phyloP scores from a whole-genome alignment of 2,113 vertebrate genomes.

The Hipposideros armiger region DNA sequence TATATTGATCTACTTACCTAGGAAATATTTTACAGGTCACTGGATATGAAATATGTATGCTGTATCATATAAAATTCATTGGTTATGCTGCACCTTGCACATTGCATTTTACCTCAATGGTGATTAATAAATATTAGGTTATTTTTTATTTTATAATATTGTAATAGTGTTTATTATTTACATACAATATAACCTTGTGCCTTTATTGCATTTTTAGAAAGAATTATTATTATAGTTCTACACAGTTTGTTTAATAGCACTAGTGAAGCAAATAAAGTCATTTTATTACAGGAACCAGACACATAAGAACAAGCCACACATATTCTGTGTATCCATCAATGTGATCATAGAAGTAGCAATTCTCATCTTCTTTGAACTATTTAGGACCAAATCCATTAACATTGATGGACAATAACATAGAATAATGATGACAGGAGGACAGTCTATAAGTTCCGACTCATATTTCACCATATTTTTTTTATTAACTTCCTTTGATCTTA shows the following conservation, averaged over 20 bases:
- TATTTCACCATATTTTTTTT: conserved; percentile 31
- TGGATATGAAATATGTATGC: neutral
- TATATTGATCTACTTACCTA: neutral
- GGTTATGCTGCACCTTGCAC: neutral
- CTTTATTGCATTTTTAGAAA: conserved; percentile 15
- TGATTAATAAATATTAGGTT: conserved; percentile 2
- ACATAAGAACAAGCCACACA: conserved; percentile 31
- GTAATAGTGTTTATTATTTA: neutral
- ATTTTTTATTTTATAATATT: neutral
- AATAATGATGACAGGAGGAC: conserved; percentile 55
- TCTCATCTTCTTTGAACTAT: conserved; percentile 57
- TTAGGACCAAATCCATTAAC: conserved; percentile 41
- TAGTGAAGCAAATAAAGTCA: conserved; percentile 37
- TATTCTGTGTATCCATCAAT: neutral
- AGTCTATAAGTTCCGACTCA: conserved; percentile 26
- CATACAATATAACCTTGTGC: neutral
- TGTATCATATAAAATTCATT: neutral
- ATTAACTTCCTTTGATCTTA: conserved; percentile 30
- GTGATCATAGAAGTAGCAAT: conserved; percentile 40
- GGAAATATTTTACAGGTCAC: neutral
- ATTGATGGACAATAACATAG: conserved; percentile 32
- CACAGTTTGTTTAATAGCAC: conserved; percentile 42
- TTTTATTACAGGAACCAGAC: conserved; percentile 19
- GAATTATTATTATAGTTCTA: neutral
- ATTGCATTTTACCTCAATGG: neutral